Conservation (phyloP, 2,888 invertebrate genomes). For the Conomelus anceps region DNA sequence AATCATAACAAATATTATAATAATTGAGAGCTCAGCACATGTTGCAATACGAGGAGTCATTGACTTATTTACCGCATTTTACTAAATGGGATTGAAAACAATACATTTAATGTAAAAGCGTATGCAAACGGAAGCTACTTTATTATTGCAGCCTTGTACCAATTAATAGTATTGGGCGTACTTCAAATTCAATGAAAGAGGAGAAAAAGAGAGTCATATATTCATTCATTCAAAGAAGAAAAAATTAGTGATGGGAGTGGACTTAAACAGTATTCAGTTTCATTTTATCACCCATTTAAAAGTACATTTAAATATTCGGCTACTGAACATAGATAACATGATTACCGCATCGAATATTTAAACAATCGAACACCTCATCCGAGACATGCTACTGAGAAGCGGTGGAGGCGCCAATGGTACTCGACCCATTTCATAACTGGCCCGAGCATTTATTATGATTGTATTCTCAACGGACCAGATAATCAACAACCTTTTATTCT, state of each 20-base stretch:
- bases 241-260: background rate
- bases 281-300: background rate
- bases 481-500: background rate
- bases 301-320: background rate
- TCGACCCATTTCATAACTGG: background rate
- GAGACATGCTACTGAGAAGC: too few relatives aligned
- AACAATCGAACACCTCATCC: background rate
- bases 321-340: background rate
- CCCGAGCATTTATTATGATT: background rate
- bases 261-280: background rate
- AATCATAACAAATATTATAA: too few relatives aligned
- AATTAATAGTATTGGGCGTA: too few relatives aligned
- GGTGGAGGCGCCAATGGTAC: too few relatives aligned
- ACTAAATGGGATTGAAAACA: too few relatives aligned
- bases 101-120: too few relatives aligned
- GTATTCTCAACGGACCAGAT: background rate
- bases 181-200: too few relatives aligned
- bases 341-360: background rate
- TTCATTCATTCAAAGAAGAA: background rate
- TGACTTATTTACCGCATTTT: too few relatives aligned
- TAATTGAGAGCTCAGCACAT: too few relatives aligned
- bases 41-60: too few relatives aligned
- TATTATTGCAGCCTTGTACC: too few relatives aligned
- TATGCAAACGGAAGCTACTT: too few relatives aligned
- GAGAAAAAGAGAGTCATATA: background rate